Evolutionary conservation across 2,113 vertebrate species (phyloP), one percentile per base, ranked within the genome.

Genomic region (Vidua macroura): DNA sequence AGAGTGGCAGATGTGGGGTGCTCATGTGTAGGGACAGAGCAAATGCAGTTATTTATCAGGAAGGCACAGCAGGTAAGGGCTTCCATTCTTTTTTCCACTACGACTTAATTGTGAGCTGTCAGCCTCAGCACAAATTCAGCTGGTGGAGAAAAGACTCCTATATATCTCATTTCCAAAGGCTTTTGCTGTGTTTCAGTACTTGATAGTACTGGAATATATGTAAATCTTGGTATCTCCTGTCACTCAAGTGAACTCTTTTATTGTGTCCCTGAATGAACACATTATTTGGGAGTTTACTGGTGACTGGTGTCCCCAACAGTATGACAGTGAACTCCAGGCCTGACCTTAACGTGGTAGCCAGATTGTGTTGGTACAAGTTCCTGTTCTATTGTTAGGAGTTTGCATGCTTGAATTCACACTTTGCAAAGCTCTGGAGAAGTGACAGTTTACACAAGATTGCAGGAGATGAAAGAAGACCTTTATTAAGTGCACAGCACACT

Each of bases 371-470:
- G 49, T 83, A 18, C 41, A 83, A 88, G 76, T 44, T 95, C 55
- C 63, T 77, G 55, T 18, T 69, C 18, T 43, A 46, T 30, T 27
- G 0, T 51, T 53, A 16, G 59, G n/a, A 80, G 55, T 33, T 21
- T 83, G 41, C 76, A 74, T 46, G 88, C 88, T 92, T 88, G 67
- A 90, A 80, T 62, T 90, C 80, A 80, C 41, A 25, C 59, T 90
- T 77, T 58, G 46, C 58, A 90, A 80, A 94, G 68, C 51, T 49
- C 76, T 58, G 41, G 37, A 83, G 59, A 83, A 86, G 55, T n/a
- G 80, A 73, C 67, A 93, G 75, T 74, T 81, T 66, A 66, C 58
- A 90, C 7, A 62, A 69, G 76, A 43, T 46, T 56, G 33, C 68
- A 81, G 51, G 10, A 51, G 37, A 66, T 88, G 62, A 92, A 92